Evolutionary conservation across 2,113 vertebrate species (phyloP).

Genomic region (Megalops atlanticus): DNA sequence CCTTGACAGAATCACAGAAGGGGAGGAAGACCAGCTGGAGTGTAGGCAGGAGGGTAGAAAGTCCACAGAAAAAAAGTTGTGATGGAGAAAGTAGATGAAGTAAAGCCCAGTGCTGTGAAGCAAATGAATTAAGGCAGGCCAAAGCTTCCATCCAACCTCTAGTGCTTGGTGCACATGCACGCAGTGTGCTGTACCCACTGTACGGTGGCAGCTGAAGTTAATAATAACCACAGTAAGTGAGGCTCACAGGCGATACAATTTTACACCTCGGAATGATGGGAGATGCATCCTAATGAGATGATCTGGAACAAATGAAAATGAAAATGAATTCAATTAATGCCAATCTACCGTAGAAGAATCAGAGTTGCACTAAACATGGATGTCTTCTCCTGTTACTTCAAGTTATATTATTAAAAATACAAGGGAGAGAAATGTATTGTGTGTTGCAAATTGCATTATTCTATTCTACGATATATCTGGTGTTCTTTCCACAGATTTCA

Average conservation of each 20-base stretch:
- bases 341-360: conserved; percentile 6
- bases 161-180: background rate
- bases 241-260: background rate
- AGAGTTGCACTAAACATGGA: conserved; percentile 1
- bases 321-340: conserved; percentile 15
- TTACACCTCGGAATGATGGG: background rate
- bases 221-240: background rate
- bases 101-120: too few relatives aligned
- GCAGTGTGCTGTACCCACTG: background rate
- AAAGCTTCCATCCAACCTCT: background rate
- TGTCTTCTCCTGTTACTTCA: background rate
- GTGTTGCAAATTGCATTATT: background rate
- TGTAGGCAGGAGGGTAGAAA: background rate
- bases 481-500: too few relatives aligned
- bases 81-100: background rate
- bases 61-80: background rate
- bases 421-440: background rate
- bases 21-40: background rate
- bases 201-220: background rate
- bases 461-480: too few relatives aligned
- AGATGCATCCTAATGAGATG: background rate
- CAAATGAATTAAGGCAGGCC: too few relatives aligned
- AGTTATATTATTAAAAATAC: background rate
- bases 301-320: conserved; percentile 20
- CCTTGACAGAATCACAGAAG: background rate